A percentile compares a stretch with the other conserved stretches of the same genome.
Conservation (phyloP, 2,888 invertebrate species). For the Muschampia plurimacula region DNA sequence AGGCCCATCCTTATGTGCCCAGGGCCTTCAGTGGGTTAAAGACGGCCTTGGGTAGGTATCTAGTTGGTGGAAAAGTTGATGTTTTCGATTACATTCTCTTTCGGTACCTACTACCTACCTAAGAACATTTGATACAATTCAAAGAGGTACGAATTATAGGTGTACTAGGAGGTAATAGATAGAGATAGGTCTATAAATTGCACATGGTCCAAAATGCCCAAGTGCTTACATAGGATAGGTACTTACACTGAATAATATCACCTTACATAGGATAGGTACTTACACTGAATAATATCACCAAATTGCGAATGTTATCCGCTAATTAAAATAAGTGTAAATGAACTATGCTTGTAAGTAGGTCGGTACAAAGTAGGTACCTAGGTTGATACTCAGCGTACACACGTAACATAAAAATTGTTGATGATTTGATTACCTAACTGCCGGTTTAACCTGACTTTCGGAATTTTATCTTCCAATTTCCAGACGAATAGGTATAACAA, state of each 20-base stretch:
- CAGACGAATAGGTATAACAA: background rate
- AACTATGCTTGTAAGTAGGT: slow-evolving; percentile 2
- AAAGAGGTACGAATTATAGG: too few species aligned
- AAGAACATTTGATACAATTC: too few species aligned
- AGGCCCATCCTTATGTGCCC: too few species aligned
- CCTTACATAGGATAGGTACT: background rate
- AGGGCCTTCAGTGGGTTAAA: too few species aligned
- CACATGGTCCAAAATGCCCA: too few species aligned
- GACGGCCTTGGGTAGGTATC: too few species aligned
- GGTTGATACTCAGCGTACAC: background rate
- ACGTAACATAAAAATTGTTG: background rate
- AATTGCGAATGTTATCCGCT: background rate
- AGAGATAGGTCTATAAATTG: too few species aligned
- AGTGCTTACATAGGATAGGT: too few species aligned
- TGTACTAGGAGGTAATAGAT: too few species aligned
- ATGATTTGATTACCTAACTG: background rate
- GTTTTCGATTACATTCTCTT: too few species aligned
- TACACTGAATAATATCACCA: background rate
- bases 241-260: background rate
- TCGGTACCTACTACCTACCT: too few species aligned
- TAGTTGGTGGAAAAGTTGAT: too few species aligned
- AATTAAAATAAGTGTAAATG: slow-evolving; percentile 5
- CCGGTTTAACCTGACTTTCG: background rate
- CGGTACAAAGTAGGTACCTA: background rate
- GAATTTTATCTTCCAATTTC: background rate